Evolutionary conservation across 2,797 vertebrate genomes (phyloP), one percentile per base, ranked within the genome.

Genomic region (Centropyge bicolor): DNA sequence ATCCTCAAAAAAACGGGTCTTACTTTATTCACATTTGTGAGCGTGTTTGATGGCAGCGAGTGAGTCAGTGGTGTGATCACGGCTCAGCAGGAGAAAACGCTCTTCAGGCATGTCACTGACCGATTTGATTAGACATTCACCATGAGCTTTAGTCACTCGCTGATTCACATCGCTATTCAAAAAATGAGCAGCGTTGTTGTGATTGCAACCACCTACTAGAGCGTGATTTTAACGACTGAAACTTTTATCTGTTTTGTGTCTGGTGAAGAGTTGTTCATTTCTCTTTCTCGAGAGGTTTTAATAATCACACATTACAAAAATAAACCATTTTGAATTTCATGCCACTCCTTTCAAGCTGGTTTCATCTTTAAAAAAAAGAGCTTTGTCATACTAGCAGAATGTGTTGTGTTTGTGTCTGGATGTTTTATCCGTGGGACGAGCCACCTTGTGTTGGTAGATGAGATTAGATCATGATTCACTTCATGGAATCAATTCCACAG

Each of bases 401-500:
- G 38, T 27, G 40, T 71, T 67, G 74, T 36, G 67, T 70, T 80
- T 83, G 72, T 9, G 68, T 80, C 75, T 65, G 7, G 71, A 52
- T 81, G 79, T 82, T 90, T 88, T 43, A 85, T 86, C 85, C 14
- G 46, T 68, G 76, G 79, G 92, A 89, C 87, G 81, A 90, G 91
- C 84, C 88, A 76, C 89, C 90, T 93, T 87, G 91, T 94, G 92
- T 88, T 85, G 85, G 85, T 81, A 80, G 84, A 80, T 70, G 6
- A 87, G 91, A 93, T 92, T 92, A 95, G 92, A 94, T 94, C 93
- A 82, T 84, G 91, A 95, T 95, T 95, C 94, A 92, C 93, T 95
- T 93, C 92, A 91, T 92, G 92, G 92, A 95, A 95, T 95, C 95
- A 94, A 95, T 95, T 95, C 95, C 94, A 93, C 92, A 94, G 92